Evolutionary conservation across 2,888 invertebrate species (phyloP), one percentile per base, ranked within the genome.

Genomic region (Agriotes lineatus): DNA sequence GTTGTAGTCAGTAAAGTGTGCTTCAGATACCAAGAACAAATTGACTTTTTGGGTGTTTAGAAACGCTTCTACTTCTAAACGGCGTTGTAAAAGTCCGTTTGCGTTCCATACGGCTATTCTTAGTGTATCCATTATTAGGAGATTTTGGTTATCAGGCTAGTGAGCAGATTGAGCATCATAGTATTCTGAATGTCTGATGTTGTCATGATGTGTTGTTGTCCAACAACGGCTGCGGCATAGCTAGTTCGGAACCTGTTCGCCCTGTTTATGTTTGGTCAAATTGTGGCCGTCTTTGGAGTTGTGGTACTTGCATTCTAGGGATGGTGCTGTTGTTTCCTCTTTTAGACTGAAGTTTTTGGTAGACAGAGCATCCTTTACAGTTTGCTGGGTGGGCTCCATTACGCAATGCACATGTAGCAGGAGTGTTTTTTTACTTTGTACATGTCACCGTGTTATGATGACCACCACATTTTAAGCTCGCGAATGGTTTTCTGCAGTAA

Each of bases 1-100:
- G 4, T 9, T 39, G 22, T 14, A 42, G 14, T 65, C 37, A 45
- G 72, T 74, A 25, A 72, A 71, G 19, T 71, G 25, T 25, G 25
- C 25, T 25, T 25, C 25, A 7, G 25, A 25, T 25, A 25, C 7
- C 7, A 25, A 7, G 25, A 25, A 25, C 4, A 72, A 65, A n/a
- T 71, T 70, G 12, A 72, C 42, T 39, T 10, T 12, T 67, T 20
- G 1, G 3, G 10, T 52, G 5, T 59, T 39, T 48, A 62, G 19
- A 33, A 62, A 62, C 6, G 30, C 2, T 33, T 56, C 56, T 2
- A 56, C 56, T 56, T 10, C 16, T 56, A 56, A 33, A 33, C 35
- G n/a, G n/a, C n/a, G n/a, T n/a, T n/a, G n/a, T n/a, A n/a, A n/a
- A n/a, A n/a, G n/a, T 9, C 5, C 18, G 22, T 18, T 44, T 44